Conservation (phyloP, 2,113 vertebrate genomes). For the Trogon surrucura region DNA sequence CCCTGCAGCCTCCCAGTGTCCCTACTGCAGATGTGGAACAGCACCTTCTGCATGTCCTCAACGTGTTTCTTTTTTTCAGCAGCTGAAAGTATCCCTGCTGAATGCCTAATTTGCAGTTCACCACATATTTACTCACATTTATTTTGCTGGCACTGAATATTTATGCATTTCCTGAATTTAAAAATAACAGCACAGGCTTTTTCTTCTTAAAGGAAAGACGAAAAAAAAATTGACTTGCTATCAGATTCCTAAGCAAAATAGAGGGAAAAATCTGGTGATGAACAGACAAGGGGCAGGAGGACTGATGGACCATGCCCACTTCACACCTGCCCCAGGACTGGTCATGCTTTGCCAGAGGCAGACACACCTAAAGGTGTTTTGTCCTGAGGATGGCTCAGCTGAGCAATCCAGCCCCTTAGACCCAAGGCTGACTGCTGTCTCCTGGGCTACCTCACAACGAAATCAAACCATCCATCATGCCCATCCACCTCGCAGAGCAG, state of each 20-base stretch:
- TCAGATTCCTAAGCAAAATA: background rate
- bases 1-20: background rate
- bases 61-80: background rate
- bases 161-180: background rate
- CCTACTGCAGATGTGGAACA: background rate
- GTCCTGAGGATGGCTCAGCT: background rate
- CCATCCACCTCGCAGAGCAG: background rate
- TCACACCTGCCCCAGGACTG: no score
- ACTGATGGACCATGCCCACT: background rate
- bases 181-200: background rate
- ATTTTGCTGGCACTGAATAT: background rate
- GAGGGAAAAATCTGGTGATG: background rate
- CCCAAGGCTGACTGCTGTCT: background rate
- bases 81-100: background rate
- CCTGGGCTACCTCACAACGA: background rate
- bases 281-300: background rate
- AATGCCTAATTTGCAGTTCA: background rate
- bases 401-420: background rate
- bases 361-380: background rate
- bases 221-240: background rate
- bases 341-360: background rate
- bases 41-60: background rate
- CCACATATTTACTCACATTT: background rate
- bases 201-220: background rate
- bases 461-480: background rate